Conservation (phyloP, 2,888 invertebrate genomes). For the Lordiphosa fenestrarum region DNA sequence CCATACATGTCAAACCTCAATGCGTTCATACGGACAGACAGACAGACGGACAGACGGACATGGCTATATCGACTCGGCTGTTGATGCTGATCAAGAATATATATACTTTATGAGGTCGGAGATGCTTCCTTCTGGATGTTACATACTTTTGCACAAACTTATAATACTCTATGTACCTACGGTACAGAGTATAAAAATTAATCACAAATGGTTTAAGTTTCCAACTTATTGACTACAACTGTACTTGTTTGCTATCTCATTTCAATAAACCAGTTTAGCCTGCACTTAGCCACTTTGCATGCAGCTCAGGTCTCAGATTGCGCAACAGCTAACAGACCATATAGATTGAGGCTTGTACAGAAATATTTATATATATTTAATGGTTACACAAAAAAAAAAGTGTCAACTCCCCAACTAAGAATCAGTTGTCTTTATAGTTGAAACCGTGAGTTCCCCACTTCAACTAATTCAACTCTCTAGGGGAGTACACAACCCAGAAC, state of each 20-base stretch:
- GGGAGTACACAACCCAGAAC: slow-evolving; percentile 59
- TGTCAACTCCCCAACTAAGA: slow-evolving; percentile 78
- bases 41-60: no score
- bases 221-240: background rate
- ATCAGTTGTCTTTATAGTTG: slow-evolving; percentile 26
- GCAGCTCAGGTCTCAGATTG: slow-evolving; percentile 35
- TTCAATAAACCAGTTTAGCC: background rate
- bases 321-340: slow-evolving; percentile 48
- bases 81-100: no score
- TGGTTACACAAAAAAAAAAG: slow-evolving; percentile 2
- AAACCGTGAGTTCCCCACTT: slow-evolving; percentile 2
- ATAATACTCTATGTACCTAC: no score
- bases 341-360: slow-evolving; percentile 1
- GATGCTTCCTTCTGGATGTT: no score
- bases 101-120: no score
- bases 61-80: no score
- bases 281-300: slow-evolving; percentile 34
- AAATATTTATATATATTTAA: background rate
- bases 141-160: no score
- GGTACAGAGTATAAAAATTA: no score
- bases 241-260: background rate
- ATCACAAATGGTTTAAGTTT: no score
- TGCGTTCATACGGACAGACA: no score
- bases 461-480: slow-evolving; percentile 76
- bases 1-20: no score